Evolutionary conservation across 1,140 invertebrate genomes (phyloP), one percentile per base, ranked within the genome.

Genomic region (Dreissena rostriformis): DNA sequence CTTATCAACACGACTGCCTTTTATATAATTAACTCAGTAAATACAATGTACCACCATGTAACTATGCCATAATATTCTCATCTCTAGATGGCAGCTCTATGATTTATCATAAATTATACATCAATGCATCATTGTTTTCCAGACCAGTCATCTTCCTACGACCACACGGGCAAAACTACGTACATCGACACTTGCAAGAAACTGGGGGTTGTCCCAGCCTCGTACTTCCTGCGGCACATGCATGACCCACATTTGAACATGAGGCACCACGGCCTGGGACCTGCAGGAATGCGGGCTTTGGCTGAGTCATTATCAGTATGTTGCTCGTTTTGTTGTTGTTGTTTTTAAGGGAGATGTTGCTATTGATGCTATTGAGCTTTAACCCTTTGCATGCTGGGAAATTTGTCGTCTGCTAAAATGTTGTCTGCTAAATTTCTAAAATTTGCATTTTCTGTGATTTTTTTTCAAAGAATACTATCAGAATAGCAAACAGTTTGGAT

Each of bases 191-290:
- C 87, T 39, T 94, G 93, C 88, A 90, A 91, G 74, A 86, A 86
- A 51, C 70, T 90, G 51, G 91, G 90, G n/a, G 92, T 93, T 4
- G 90, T 93, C 17, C 93, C 93, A 12, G 92, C 88, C 8, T 92
- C 92, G 12, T 93, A 92, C 78, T 93, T 91, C 84, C 85, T 94
- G 8, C 87, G 93, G 11, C 93, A 94, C 85, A 92, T 94, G 90
- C 85, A 92, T 29, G 92, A 93, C 66, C 71, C 74, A 15, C 28
- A 89, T 15, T 87, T 94, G 19, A 88, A 88, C 53, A 89, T 94
- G 88, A 91, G 89, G 65, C 93, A 94, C 71, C 93, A 94, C 84
- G 92, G 92, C 17, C 88, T 94, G n/a, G 92, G 91, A 17, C 78
- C 89, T 11, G 84, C 88, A 14, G 92, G 91, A 63, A 91, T 93